Base-by-base conservation (phyloP, 2,797 vertebrate species). In the Adelosebastes latens region DNA sequence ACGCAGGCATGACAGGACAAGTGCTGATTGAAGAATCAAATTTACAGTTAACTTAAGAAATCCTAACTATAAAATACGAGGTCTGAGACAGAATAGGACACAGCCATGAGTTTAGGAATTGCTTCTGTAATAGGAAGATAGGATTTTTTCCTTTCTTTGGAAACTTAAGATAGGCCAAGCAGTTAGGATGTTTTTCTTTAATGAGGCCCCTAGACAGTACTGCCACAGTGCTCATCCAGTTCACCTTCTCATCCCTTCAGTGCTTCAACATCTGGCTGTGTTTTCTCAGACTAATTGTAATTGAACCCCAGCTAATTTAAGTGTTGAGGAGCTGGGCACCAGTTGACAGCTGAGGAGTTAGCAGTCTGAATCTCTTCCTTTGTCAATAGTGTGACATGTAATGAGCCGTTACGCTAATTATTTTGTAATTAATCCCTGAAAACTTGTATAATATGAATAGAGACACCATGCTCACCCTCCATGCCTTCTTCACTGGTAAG, bases 241-340 rank as follows among this genome's bases (percentile, higher is more conserved):
- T 80, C 52, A 80, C 55, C 60, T 66, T 66, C 46, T 74, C 34
- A 56, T 73, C 42, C 22, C 46, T 63, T 80, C 79, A 64, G 3
- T 72, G 53, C 31, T 32, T 77, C 70, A 66, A 31, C 34, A 42
- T 63, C 55, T 78, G 63, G 12, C 52, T 39, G 2, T 88, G 70
- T 87, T 92, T 88, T 84, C 75, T 81, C 72, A 75, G 18, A 73
- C 63, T 80, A 89, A 87, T 90, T 90, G 83, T 72, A 87, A 87
- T 82, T 32, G 71, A 90, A 75, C 62, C 49, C 42, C 29, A 66
- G 31, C 63, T 90, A 88, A 93, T 90, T 86, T 83, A 85, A 80
- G 49, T 80, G 75, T 81, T 63, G 55, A 82, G 29, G 27, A 80
- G 71, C 84, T 32, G 20, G 66, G 59, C 49, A 62, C 72, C 72